A percentile compares a stretch with the other conserved stretches of the same genome.
These are phyloP conservation scores for Amphipyra tragopoginis DNA, from an alignment of 2,888 invertebrate species.

Conservation along the genomic window DNA sequence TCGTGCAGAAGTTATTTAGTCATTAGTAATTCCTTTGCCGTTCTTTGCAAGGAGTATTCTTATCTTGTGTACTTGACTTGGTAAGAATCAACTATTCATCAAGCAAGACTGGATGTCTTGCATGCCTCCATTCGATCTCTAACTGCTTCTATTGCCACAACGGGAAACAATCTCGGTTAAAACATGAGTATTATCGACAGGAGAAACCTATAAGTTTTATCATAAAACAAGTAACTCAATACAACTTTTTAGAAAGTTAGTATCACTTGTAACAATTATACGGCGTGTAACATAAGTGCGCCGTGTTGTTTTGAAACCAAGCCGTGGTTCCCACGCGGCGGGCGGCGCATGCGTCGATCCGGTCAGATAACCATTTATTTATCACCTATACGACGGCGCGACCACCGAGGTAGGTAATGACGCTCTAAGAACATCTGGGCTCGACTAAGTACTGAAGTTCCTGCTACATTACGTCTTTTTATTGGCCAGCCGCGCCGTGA, in stretches of 20 bases:
- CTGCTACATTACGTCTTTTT: conserved; percentile 42
- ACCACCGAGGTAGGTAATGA: conserved; percentile 61
- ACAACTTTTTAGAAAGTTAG: conserved; percentile 61
- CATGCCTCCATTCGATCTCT: conserved; percentile 7
- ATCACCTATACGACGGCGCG: conserved; percentile 68
- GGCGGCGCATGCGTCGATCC: conserved; percentile 65
- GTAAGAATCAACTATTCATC: conserved; percentile 23
- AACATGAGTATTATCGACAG: conserved; percentile 32
- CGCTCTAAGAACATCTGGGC: conserved; percentile 54
- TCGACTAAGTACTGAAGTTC: conserved; percentile 34
- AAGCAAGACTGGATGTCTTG: conserved; percentile 3
- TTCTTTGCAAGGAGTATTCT: background rate
- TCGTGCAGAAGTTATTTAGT: background rate
- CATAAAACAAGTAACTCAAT: conserved; percentile 53
- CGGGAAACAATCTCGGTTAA: conserved; percentile 20
- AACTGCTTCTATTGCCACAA: conserved; percentile 11
- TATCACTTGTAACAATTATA: conserved; percentile 63
- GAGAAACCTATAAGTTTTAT: conserved; percentile 51
- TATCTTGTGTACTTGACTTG: background rate
- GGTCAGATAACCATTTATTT: conserved; percentile 75
- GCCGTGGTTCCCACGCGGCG: conserved; percentile 68
- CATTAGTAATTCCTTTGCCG: background rate
- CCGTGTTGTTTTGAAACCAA: conserved; percentile 60
- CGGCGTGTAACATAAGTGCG: conserved; percentile 58
- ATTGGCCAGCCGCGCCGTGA: conserved; percentile 17